These are phyloP conservation scores for Drosophila elegans DNA, from an alignment of 1,140 invertebrate species.

Conservation along the genomic window DNA sequence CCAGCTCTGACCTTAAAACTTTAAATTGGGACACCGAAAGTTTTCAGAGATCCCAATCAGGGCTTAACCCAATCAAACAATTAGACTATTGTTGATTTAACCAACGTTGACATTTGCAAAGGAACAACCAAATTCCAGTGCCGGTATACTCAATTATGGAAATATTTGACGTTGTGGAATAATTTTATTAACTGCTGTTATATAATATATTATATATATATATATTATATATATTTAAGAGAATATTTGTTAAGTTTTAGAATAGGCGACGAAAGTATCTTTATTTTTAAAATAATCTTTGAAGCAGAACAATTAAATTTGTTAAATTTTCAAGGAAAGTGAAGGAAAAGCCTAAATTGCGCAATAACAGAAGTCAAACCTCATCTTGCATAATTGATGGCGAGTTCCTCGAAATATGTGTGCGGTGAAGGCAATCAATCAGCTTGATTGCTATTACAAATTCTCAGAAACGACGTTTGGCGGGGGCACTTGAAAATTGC, in stretches of 20 bases:
- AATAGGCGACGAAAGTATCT: constrained; percentile 9
- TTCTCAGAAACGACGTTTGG: not conserved
- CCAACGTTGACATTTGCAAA: constrained; percentile 5
- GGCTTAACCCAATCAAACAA: constrained; percentile 16
- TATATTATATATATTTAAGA: too few species aligned
- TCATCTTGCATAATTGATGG: constrained; percentile 60
- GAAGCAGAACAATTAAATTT: constrained; percentile 3
- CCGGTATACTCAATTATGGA: constrained; percentile 20
- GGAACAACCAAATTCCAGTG: constrained; percentile 9
- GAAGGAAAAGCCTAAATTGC: constrained; percentile 1
- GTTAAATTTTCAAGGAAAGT: not conserved
- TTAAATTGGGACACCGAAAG: not conserved
- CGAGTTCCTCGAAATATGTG: constrained; percentile 13
- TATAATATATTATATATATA: too few species aligned
- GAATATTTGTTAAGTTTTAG: constrained; percentile 30
- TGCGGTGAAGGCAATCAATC: constrained; percentile 60
- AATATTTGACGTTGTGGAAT: constrained; percentile 18
- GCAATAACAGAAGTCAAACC: constrained; percentile 31
- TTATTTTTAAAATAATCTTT: constrained; percentile 9
- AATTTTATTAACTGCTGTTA: constrained; percentile 26
- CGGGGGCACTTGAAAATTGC: constrained; percentile 35
- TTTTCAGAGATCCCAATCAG: constrained; percentile 12
- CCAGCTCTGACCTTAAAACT: constrained; percentile 8
- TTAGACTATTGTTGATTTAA: constrained; percentile 10
- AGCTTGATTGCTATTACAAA: constrained; percentile 59